phyloP scores from a whole-genome alignment of 2,888 invertebrate species.

The Microctonus hyperodae region DNA sequence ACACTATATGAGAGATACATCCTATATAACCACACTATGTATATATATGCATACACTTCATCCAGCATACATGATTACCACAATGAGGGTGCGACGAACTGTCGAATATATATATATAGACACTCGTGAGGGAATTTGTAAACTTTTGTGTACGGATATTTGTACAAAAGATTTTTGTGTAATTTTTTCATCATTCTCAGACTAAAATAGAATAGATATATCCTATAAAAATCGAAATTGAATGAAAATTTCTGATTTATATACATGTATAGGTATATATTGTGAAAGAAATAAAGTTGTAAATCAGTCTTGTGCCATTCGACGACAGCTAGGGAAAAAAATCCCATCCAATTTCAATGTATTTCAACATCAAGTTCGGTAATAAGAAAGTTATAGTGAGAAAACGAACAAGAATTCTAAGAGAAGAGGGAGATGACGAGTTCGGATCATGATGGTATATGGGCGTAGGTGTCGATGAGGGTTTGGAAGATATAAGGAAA shows the following conservation, averaged over 20 bases:
- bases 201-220: too few relatives aligned
- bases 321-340: not conserved
- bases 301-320: not conserved
- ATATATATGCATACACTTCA: not conserved
- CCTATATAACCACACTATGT: not conserved
- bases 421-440: too few relatives aligned
- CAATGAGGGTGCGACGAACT: not conserved
- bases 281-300: not conserved
- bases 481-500: too few relatives aligned
- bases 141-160: too few relatives aligned
- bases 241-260: not conserved
- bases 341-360: slow-evolving; percentile 38
- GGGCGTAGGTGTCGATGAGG: too few relatives aligned
- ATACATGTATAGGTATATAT: not conserved
- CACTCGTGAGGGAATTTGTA: too few relatives aligned
- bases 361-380: slow-evolving; percentile 55
- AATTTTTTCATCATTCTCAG: not conserved
- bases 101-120: not conserved
- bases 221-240: not conserved
- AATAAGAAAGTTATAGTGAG: slow-evolving; percentile 62
- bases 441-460: too few relatives aligned
- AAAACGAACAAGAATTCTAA: too few relatives aligned
- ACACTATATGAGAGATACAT: not conserved
- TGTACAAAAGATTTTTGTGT: not conserved
- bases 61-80: slow-evolving; percentile 3